Base-by-base conservation (phyloP, 2,888 invertebrate species). In the Bruchidius siliquastri region DNA sequence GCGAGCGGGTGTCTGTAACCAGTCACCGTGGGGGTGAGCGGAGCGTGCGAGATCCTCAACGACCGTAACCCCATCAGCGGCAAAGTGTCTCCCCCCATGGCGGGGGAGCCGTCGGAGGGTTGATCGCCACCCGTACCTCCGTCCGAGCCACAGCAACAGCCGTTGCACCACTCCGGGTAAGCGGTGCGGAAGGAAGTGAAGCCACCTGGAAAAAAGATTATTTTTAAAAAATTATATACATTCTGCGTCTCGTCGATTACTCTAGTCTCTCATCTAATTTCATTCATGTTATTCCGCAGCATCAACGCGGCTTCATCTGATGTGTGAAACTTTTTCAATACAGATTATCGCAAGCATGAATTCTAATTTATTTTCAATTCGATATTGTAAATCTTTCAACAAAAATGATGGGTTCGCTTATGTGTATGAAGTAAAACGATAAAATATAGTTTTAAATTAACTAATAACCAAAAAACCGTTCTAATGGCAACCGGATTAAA, bases 101-200 rank as follows among this genome's bases (percentile, higher is more conserved):
- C 81, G 18, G 76, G 77, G 20, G 21, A 83, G 20, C 81, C 82
- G 69, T 81, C 82, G 3, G 82, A 81, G 10, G 76, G 76, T 21
- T 81, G 77, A 72, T 80, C 78, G 68, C 83, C 82, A 49, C 81
- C 80, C 22, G 82, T 78, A 75, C 76, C 80, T 75, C 76, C 80
- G 75, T 81, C 83, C 77, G 85, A 78, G 74, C 85, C 78, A 74
- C 91, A 92, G 76, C 92, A 90, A 78, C 91, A 92, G 72, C 93
- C 92, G 85, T 95, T 95, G 87, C 96, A 96, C 94, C 96, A 96
- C 87, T 96, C 96, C 67, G 96, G 96, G 87, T 94, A 96, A 77
- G 92, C 90, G 81, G 93, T 91, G 80, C 92, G 92, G 88, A 97
- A 97, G 84, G 92, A 91, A 77, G 90, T 89, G 85, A 96, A 96